Base-by-base conservation (phyloP, 2,888 invertebrate genomes). In the Cephonodes hylas region DNA sequence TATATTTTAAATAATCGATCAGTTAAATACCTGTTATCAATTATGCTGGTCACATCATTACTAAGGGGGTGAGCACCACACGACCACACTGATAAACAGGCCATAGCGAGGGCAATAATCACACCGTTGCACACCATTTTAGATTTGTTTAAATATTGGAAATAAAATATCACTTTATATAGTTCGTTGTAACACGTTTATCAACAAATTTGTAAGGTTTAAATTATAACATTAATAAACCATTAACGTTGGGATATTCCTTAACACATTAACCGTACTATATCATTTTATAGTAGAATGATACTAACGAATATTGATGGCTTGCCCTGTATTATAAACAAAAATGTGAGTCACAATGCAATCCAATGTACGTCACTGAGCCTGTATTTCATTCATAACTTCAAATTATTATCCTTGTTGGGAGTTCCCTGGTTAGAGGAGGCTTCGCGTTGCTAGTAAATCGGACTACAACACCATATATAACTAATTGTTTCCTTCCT, bases 201-300 rank as follows among this genome's bases (percentile, higher is more conserved):
- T 53, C 53, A 53, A 53, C 13, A 18, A 31, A 31, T 27, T 53
- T 27, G 27, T 53, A 31, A 42, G 25, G 6, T 60, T 60, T 60
- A 42, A 60, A 48, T 15, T 48, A 38, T 23, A 34, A 10, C 46
- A 23, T 53, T 53, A 25, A 46, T 20, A 18, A 42, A 7, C 27
- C 42, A 27, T 58, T 42, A 58, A 44, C 27, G 58, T 15, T 18
- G 8, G 34, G 25, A 42, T 73, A 73, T 74, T 76, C 75, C 76
- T 74, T 23, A 69, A 68, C 79, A 75, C 66, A 70, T 69, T 64
- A 38, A 57, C 58, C 76, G 75, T 75, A 75, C 78, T 79, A 77
- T 79, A 77, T 76, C 79, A 76, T 77, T 70, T 69, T 69, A 65
- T 71, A 69, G 71, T 71, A 61, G 62, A 44, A 69, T 66, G 68